Evolutionary conservation across 2,797 vertebrate genomes (phyloP).

Genomic region (Phoebastria nigripes): DNA sequence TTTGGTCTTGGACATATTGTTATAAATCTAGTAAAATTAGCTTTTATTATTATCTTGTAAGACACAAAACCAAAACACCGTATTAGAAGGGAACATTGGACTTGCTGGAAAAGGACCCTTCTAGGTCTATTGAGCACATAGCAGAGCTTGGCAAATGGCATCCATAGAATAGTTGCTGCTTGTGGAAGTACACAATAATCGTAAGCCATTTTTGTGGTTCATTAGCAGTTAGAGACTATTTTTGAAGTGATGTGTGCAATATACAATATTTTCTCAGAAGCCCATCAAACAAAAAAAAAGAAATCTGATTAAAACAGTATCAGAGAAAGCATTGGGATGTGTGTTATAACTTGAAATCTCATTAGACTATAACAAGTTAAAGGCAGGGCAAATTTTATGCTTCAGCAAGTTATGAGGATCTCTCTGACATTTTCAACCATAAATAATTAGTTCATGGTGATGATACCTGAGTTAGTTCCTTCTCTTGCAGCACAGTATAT

Average conservation of each 20-base stretch:
- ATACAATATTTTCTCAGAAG: background rate
- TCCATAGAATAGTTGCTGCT: background rate
- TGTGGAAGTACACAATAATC: background rate
- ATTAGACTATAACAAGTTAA: conserved; percentile 5
- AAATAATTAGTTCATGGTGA: conserved; percentile 39
- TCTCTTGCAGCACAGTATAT: background rate
- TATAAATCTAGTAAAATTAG: background rate
- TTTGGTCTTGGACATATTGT: background rate
- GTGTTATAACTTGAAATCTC: conserved; percentile 8
- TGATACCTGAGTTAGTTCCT: background rate
- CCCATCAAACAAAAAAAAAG: background rate
- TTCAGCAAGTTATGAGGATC: conserved; percentile 20
- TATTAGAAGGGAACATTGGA: background rate
- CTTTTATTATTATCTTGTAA: background rate
- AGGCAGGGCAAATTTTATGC: conserved; percentile 41
- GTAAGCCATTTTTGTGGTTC: background rate
- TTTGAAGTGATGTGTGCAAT: background rate
- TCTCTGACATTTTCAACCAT: conserved; percentile 1
- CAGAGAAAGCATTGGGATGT: background rate
- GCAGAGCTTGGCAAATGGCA: background rate
- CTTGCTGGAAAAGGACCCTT: background rate
- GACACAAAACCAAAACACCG: fast-evolving
- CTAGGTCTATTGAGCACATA: background rate
- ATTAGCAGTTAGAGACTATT: background rate
- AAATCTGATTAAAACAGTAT: conserved; percentile 11